Conservation (phyloP, 1,140 invertebrate species). For the Venustaconcha ellipsiformis region DNA sequence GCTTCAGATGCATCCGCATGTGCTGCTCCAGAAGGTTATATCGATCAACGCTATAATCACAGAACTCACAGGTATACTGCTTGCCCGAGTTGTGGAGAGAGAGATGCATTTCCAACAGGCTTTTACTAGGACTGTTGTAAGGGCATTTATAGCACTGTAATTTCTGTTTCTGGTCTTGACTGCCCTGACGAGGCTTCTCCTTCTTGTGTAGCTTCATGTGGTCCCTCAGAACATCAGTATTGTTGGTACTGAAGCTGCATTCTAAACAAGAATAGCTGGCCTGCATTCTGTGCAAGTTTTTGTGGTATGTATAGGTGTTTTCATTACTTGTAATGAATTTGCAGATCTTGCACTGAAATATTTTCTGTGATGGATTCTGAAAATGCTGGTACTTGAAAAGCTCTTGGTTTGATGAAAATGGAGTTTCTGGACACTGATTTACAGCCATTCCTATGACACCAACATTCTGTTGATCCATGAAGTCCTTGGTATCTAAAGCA, state of each 20-base stretch:
- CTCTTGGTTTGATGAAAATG: background rate
- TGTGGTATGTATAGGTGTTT: constrained; percentile 58
- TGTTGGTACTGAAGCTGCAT: constrained; percentile 58
- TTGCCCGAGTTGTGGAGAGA: constrained; percentile 40
- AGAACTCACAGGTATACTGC: constrained; percentile 40
- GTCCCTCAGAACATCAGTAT: constrained; percentile 51
- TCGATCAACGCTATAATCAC: constrained; percentile 47
- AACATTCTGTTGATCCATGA: constrained; percentile 16
- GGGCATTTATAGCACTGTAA: constrained; percentile 39
- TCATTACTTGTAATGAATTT: constrained; percentile 57
- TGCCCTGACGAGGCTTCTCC: constrained; percentile 5
- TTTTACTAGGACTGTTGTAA: constrained; percentile 32
- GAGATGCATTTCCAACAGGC: constrained; percentile 40
- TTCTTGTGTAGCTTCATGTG: constrained; percentile 55
- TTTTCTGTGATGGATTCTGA: constrained; percentile 31
- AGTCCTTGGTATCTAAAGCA: constrained; percentile 49
- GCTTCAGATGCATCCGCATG: constrained; percentile 34
- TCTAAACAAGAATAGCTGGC: constrained; percentile 55
- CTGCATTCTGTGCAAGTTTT: constrained; percentile 51
- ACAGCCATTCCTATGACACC: background rate
- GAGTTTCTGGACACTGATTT: constrained; percentile 9
- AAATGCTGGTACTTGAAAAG: background rate
- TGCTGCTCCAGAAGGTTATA: constrained; percentile 30
- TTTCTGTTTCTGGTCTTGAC: constrained; percentile 5
- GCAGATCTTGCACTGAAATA: constrained; percentile 56